Evolutionary conservation across 2,888 invertebrate species (phyloP), one percentile per base, ranked within the genome.

Genomic region (Geotrupes spiniger): DNA sequence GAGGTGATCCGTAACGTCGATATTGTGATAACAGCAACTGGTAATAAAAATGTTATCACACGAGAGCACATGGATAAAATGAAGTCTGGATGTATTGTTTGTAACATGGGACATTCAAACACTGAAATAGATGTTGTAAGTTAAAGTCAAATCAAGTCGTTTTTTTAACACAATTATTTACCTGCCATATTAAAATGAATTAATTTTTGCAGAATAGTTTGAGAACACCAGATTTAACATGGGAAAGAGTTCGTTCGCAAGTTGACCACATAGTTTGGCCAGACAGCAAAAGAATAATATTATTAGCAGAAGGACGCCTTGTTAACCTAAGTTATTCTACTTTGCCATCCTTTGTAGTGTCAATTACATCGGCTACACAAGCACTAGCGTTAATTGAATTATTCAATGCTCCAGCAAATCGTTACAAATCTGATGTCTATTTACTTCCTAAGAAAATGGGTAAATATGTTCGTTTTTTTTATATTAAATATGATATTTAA

Each of bases 201-300:
- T n/a, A 21, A 21, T 21, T 46, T 56, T 69, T 71, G 58, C 68
- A 87, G 87, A 92, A 92, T 74, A 87, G 92, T 57, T 75, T 98
- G 52, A 79, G 94, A 53, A 96, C 96, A 15, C 92, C 94, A 0
- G 97, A 97, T 68, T 75, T 97, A 62, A 89, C 94, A 46, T 97
- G 97, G 97, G 97, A 98, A 75, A 89, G 94, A 66, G 96, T 98
- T 1, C 80, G 97, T 42, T 94, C 95, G 17, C 96, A 97, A 78
- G 97, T 98, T 33, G 97, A 98, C 76, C 97, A 98, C 75, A 92
- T 98, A 58, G 93, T 97, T 62, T 98, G 96, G 96, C 95, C 96
- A 6, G 94, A 92, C 74, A 93, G 95, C 52, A 97, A 96, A 74
- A 82, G 95, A 51, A 92, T 97, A 60, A 90, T 96, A 43, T 76